Evolutionary conservation across 2,888 invertebrate genomes (phyloP), one percentile per base, ranked within the genome.

Genomic region (Drosophila austrosaltans): DNA sequence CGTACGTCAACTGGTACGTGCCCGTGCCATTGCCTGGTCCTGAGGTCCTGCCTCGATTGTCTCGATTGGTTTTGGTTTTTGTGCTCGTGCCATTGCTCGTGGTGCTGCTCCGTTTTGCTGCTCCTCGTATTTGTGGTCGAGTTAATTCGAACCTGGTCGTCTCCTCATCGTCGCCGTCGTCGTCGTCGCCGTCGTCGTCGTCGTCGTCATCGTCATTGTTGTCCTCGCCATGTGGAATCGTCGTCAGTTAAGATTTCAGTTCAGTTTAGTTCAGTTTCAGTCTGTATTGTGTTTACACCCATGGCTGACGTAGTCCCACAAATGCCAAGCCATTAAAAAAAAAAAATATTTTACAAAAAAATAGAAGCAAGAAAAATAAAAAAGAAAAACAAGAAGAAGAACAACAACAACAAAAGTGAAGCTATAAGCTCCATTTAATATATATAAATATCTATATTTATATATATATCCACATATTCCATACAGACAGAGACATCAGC

Each of bases 281-380:
- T 91, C 89, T 89, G 86, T 90, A 90, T 90, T 90, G 90, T 90
- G 89, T 90, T 90, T 90, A 90, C 90, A 89, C 90, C 89, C 86
- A 82, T 83, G 90, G 82, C 83, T 90, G 91, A 91, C 90, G 91
- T 90, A 80, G 81, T 59, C 73, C 75, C 59, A 66, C 69, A 63
- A 60, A 73, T 62, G 56, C 64, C 69, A 69, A 75, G 25, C 70
- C 75, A 72, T 85, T 48, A 58, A 32, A 40, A 32, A 68, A 22
- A 20, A 39, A 63, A 25, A 63, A 22, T n/a, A 53, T 16, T 16
- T 16, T 16, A 54, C 42, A 40, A 48, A 72, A 56, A 73, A 57
- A 66, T 63, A 63, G 54, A 64, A 30, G 22, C 60, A 42, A 53
- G n/a, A 57, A 20, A 36, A 7, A 20, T 0, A 30, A 1, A 30